Base-by-base conservation (phyloP, 1,140 invertebrate species). In the Cyclina sinensis region DNA sequence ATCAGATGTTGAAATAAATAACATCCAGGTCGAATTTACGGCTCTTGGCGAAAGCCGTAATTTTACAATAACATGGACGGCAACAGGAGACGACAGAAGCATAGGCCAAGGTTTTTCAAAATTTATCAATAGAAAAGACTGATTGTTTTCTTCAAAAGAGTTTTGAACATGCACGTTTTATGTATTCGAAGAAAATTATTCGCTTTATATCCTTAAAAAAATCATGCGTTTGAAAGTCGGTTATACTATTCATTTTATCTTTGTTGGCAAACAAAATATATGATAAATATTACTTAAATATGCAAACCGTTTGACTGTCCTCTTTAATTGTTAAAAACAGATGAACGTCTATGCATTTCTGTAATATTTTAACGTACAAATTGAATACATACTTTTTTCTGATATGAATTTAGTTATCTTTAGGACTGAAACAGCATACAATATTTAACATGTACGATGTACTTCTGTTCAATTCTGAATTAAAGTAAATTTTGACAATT, bases 61-160 rank as follows among this genome's bases (percentile, higher is more conserved):
- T 30, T 83, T 59, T 24, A 83, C 80, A 14, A 35, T 83, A 12
- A n/a, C 80, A 2, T 83, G 80, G 80, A 83, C 80, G 18, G 80
- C 80, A 43, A 59, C 54, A 18, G 80, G 80, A 24, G 57, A 68
- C 27, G 80, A 83, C 37, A 65, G 18, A 57, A 59, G 59, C 80
- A 43, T 68, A 12, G 80, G 80, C 7, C 57, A 43, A 46, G 80
- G 80, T 83, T 7, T 11, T 14, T n/a, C 21, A 18, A 54, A 11
- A 3, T n/a, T 18, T n/a, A 4, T 4, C 14, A 54, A 7, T 54
- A 3, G 4, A 11, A 54, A 54, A 12, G 3, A 18, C 21, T 14
- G 21, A 11, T 54, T 14, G 21, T 18, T n/a, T 18, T 2, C 18
- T 14, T 54, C 7, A 54, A 18, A 18, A 11, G 7, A 11, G 21